These are phyloP conservation scores for Chaetodon trifasciatus DNA, from an alignment of 2,797 vertebrate genomes.

Conservation along the genomic window DNA sequence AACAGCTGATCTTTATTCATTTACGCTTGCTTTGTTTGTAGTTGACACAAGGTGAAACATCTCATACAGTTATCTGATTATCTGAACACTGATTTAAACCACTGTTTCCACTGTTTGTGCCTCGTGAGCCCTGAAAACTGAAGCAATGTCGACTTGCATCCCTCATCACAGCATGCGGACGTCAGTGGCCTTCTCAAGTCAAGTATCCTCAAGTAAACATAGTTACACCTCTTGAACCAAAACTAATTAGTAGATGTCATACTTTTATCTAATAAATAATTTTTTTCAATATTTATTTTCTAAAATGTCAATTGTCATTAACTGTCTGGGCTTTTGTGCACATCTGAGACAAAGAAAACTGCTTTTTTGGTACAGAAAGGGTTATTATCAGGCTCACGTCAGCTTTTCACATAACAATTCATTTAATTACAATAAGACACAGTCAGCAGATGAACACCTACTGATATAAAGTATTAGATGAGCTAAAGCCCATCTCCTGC, in stretches of 20 bases:
- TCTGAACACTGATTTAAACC: background rate
- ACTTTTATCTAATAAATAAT: no score
- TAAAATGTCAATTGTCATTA: no score
- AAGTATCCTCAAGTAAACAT: no score
- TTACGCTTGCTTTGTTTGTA: background rate
- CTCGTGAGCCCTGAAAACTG: background rate
- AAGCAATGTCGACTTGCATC: background rate
- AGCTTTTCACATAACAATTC: background rate
- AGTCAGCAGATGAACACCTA: conserved; percentile 1
- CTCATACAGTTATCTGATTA: background rate
- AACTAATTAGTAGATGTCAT: no score
- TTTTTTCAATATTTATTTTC: no score
- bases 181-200: background rate
- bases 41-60: background rate
- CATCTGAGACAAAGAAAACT: no score
- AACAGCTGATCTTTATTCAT: no score
- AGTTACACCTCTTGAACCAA: no score
- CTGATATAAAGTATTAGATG: conserved; percentile 9
- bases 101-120: background rate
- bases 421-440: background rate
- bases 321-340: no score
- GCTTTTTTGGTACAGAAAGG: no score
- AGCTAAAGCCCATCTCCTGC: conserved; percentile 1
- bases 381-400: background rate
- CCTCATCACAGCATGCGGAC: background rate